Evolutionary conservation across 2,888 invertebrate genomes (phyloP), one percentile per base, ranked within the genome.

Genomic region (Ametastegia equiseti): DNA sequence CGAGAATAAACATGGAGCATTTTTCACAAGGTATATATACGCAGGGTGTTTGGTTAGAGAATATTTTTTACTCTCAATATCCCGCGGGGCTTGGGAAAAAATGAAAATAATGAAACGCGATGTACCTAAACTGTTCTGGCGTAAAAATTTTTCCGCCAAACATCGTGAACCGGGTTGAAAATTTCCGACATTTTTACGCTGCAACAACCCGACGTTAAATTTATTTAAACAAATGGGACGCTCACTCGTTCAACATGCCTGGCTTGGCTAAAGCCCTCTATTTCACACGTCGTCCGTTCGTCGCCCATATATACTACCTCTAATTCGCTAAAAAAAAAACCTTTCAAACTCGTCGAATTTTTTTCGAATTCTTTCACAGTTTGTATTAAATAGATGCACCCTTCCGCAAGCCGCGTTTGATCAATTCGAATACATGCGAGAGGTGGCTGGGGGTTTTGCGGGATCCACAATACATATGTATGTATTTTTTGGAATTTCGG

Each of bases 151-250:
- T 50, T 73, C 47, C 47, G 30, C 9, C 23, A 75, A 54, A n/a
- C n/a, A n/a, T n/a, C 50, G 19, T n/a, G 36, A 23, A 33, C 4
- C n/a, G 30, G 30, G 47, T 15, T 15, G 13, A n/a, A 69, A 73
- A 73, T 75, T 50, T 75, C 75, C n/a, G 9, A 54, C 54, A 75
- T 75, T 75, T 75, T 75, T 36, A 75, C 54, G 75, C 50, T 75
- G 75, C 75, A 54, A 30, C 75, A 33, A 45, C 75, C n/a, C 54
- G 54, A 54, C 23, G 27, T n/a, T n/a, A n/a, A 36, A 45, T 54
- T 75, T 54, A 75, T 75, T 75, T 36, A 36, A 75, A 75, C 75
- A 75, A 75, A 75, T 54, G 54, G 54, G 75, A 54, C 65, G 75
- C 75, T 45, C 27, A 36, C 75, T 75, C n/a, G n/a, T n/a, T n/a